Evolutionary conservation across 1,140 invertebrate genomes (phyloP), one percentile per base, ranked within the genome.

Genomic region (Calycopis cecrops): DNA sequence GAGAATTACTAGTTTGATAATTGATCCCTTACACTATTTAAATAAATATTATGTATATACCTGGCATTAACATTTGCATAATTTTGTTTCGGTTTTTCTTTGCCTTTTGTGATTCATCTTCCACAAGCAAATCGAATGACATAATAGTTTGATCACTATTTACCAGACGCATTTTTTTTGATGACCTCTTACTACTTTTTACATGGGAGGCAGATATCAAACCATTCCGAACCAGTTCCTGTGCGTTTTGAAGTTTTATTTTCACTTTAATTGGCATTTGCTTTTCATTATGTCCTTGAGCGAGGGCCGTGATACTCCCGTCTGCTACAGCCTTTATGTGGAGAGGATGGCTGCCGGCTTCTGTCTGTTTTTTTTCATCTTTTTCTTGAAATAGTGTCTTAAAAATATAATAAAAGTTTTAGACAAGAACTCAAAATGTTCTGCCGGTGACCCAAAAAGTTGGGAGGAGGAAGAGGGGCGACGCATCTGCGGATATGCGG

Each of bases 81-180:
- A 78, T 58, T 18, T 60, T 67, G 35, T 73, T 79, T n/a, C 69
- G 65, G 34, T 48, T 44, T 59, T 72, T 83, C 63, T 61, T 71
- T 50, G 59, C 63, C 50, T 69, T 69, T 10, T 62, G 59, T 38
- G 52, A 33, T 47, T 74, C 62, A 14, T 62, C 35, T 38, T 81
- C 74, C 66, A 76, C 61, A 10, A 72, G 55, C 14, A 85, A 55
- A 60, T 85, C 67, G 56, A 85, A 85, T 0, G 74, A 78, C 65
- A 79, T 70, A 28, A 85, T 79, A 12, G 80, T 84, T 58, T 78
- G 74, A 50, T 85, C 76, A 51, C 79, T 85, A 44, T 59, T 78
- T 4, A 73, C 65, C 6, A 79, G 52, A 8, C 71, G 66, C 52
- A 82, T 44, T 58, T 67, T 74, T 53, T 76, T 69, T 16, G 57